Evolutionary conservation across 2,113 vertebrate genomes (phyloP), one percentile per base, ranked within the genome.

Genomic region (Hirundichthys speculiger): DNA sequence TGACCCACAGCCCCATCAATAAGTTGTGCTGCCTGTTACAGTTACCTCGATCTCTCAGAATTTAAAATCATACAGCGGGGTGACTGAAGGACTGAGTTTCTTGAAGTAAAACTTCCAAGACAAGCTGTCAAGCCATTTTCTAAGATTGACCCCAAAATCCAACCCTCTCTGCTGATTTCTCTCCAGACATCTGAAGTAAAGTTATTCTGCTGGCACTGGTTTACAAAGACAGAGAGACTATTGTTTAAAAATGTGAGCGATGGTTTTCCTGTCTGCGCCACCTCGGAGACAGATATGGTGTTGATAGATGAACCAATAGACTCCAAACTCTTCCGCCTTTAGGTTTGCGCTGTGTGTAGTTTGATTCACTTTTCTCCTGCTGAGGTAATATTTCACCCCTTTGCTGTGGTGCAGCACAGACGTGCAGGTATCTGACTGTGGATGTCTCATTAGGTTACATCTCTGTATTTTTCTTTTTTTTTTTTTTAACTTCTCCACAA

Each of bases 201-300:
- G 89, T 86, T 73, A 75, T 87, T 90, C 79, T 78, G 76, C 71
- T 27, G 63, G 72, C 82, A 11, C 55, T 51, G 11, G 79, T 84
- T 85, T 84, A 90, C 80, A 90, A 80, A 90, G 85, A 90, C 71
- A 84, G 86, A 90, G 75, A 61, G 91, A 89, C 56, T 69, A 66
- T 75, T 90, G 80, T 89, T 91, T 85, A 90, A 88, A 91, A 85
- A 80, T 84, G 67, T 90, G 78, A 92, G 82, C 88, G 87, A 91
- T 91, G 90, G 86, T 90, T 93, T 93, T 91, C 83, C 88, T 87
- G 78, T 65, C 88, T 73, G 74, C 71, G 77, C 71, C 73, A 50
- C 77, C 86, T 83, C 39, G 41, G 61, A 80, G 68, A 86, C 82
- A 83, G 80, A 72, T 77, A 78, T 73, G 83, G 73, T 86, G 52